A percentile compares a stretch with the other conserved stretches of the same genome.
Conservation (phyloP, 1,140 invertebrate species). For the Caenorhabditis latens region DNA sequence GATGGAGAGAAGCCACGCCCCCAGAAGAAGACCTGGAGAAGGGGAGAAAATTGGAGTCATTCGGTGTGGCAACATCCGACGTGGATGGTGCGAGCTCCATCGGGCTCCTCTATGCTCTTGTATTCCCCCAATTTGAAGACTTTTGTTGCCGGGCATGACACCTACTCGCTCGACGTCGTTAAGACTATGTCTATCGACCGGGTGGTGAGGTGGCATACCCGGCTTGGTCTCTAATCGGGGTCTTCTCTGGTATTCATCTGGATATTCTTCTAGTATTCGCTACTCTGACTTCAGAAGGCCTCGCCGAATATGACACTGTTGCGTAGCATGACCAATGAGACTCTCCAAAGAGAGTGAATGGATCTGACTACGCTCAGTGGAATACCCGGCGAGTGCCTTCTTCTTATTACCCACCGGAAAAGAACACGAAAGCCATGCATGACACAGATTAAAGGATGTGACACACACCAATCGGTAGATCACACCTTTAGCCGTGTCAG, state of each 20-base stretch:
- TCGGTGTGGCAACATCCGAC: not conserved
- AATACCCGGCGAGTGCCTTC: not conserved
- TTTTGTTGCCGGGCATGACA: too few relatives aligned
- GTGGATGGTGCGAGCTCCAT: not conserved
- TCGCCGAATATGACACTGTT: slow-evolving; percentile 45
- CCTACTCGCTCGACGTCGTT: too few relatives aligned
- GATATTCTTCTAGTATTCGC: not conserved
- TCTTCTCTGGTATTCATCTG: too few relatives aligned
- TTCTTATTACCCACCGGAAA: not conserved
- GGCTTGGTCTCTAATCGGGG: too few relatives aligned
- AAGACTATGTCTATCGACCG: too few relatives aligned
- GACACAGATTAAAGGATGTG: not conserved
- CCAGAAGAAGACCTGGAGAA: not conserved
- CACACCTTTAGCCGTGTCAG: too few relatives aligned
- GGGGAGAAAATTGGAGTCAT: not conserved
- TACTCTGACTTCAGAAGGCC: not conserved
- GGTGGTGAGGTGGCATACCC: too few relatives aligned
- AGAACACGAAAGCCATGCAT: not conserved
- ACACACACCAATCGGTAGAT: too few relatives aligned
- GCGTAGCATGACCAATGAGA: not conserved
- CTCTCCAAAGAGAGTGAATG: not conserved
- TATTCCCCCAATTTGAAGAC: too few relatives aligned
- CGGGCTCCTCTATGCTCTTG: too few relatives aligned
- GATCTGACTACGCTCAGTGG: not conserved
- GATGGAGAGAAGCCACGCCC: not conserved